A percentile compares a stretch with the other conserved stretches of the same genome.
Evolutionary conservation across 2,797 vertebrate genomes (phyloP).

Genomic region (Malacoraja senta): DNA sequence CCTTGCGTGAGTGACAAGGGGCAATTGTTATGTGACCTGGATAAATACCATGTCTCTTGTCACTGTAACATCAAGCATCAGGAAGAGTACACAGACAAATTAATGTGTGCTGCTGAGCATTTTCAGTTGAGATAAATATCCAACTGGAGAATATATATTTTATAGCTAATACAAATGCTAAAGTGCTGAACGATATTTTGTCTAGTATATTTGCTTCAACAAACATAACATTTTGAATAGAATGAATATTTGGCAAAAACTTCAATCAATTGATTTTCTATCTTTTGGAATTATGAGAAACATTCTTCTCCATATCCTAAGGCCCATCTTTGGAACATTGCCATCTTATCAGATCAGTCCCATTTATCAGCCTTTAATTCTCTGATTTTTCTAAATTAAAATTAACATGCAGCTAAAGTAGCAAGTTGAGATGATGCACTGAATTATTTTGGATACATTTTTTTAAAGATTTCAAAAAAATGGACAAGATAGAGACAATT

Average conservation of each 20-base stretch:
- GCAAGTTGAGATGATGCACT: too few species aligned
- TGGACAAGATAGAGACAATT: too few species aligned
- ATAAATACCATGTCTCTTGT: background rate
- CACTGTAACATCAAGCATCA: background rate
- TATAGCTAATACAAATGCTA: background rate
- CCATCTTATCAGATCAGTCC: too few species aligned
- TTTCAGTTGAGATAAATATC: background rate
- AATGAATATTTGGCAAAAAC: background rate
- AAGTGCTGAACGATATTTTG: background rate
- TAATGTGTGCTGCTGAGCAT: background rate
- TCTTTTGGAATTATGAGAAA: too few species aligned
- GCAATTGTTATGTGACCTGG: conserved; percentile 6
- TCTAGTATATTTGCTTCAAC: background rate
- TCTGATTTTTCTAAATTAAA: too few species aligned
- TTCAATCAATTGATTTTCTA: background rate
- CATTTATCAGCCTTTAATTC: too few species aligned
- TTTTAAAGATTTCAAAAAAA: too few species aligned
- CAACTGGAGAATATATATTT: background rate
- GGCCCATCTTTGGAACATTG: too few species aligned
- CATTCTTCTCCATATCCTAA: too few species aligned
- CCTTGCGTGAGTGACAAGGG: background rate
- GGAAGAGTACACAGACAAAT: background rate
- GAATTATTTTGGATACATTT: too few species aligned
- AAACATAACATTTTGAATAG: background rate
- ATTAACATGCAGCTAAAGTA: too few species aligned